phyloP scores from a whole-genome alignment of 2,797 vertebrate genomes.

The Pelobates cultripes region DNA sequence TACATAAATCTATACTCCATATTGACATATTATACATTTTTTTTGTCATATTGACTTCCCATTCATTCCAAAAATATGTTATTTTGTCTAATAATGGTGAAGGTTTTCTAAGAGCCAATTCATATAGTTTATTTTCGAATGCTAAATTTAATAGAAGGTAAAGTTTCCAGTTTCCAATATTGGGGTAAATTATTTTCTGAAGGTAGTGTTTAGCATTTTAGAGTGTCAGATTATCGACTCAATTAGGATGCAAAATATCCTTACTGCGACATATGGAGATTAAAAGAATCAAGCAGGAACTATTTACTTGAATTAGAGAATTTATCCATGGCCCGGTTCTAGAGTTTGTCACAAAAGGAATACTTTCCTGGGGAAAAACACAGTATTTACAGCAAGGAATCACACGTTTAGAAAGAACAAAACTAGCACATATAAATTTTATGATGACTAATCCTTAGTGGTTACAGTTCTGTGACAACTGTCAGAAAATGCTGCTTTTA shows the following conservation, averaged over 20 bases:
- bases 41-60: too few relatives aligned
- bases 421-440: conserved; percentile 43
- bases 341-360: conserved; percentile 21
- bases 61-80: too few relatives aligned
- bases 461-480: conserved; percentile 25
- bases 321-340: conserved; percentile 1
- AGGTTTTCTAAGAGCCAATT: too few relatives aligned
- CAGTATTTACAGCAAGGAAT: conserved; percentile 33
- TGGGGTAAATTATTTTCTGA: too few relatives aligned
- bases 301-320: background rate
- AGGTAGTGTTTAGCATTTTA: too few relatives aligned
- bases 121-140: too few relatives aligned
- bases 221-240: too few relatives aligned
- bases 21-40: too few relatives aligned
- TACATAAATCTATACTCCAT: too few relatives aligned
- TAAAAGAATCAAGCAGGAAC: background rate
- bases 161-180: too few relatives aligned
- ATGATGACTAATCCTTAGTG: conserved; percentile 46
- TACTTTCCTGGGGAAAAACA: conserved; percentile 23
- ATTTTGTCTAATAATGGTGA: too few relatives aligned
- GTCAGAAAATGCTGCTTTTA: conserved; percentile 31
- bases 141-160: too few relatives aligned
- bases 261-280: background rate
- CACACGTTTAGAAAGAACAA: conserved; percentile 39
- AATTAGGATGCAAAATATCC: background rate